Base-by-base conservation (phyloP, 1,140 invertebrate genomes). In the Gerris buenoi region DNA sequence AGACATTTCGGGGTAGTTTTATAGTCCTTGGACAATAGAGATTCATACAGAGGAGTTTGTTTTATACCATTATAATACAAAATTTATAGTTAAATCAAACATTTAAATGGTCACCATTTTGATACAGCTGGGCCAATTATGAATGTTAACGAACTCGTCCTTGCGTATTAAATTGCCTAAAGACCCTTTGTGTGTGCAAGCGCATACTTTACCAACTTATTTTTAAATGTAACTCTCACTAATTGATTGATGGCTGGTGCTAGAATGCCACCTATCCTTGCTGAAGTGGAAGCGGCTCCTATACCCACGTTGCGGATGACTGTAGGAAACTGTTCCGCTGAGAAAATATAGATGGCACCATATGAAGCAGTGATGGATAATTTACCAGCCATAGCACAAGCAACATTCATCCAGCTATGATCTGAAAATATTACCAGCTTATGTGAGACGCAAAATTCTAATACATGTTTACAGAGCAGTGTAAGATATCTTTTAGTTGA, bases 311-410 rank as follows among this genome's bases (percentile, higher is more conserved):
- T 91, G 65, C 91, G 79, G 56, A 93, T 85, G 5, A 88, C 84
- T 0, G 91, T 93, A 0, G 91, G 90, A 72, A 90, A 91, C 73
- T 91, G 86, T 78, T 93, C 90, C 3, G 86, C 85, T 13, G 90
- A 87, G 73, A 88, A 90, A 59, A 92, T 81, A 72, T 91, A 92
- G 28, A 91, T 83, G 1, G 88, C 84, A 27, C 85, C 87, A 73
- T 89, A 93, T 5, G 88, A 88, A 0, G 88, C 83, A 0, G 89
- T 90, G 64, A 91, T 90, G 18, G 87, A 86, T 70, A 93, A 79
- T 79, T 93, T 93, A 10, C 87, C 89, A 59, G 88, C 75, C 88
- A 93, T 91, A 5, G 88, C 86, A 58, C 86, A 81, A 5, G 81
- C 79, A 2, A 89, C 81, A 0, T 82, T 74, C n/a, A 88, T 70